Evolutionary conservation across 2,113 vertebrate genomes (phyloP).

Genomic region (Eupsittula cactorum): DNA sequence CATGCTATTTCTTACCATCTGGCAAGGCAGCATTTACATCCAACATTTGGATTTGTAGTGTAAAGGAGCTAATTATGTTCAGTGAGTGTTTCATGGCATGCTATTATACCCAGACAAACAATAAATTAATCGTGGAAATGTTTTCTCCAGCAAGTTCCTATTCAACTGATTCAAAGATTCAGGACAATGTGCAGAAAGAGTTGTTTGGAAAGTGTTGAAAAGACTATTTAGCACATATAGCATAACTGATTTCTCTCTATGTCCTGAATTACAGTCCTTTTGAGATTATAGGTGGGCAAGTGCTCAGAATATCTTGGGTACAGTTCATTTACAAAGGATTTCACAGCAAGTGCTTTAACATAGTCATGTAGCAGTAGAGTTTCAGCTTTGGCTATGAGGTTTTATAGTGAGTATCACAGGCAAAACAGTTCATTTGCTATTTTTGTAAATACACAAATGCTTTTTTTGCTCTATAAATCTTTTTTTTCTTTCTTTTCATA

Average conservation of each 20-base stretch:
- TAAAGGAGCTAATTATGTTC: conserved; percentile 68
- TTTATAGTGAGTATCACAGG: not conserved
- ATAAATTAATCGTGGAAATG: conserved; percentile 68
- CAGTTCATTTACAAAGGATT: conserved; percentile 9
- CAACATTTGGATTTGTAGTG: conserved; percentile 42
- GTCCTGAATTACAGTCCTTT: conserved; percentile 41
- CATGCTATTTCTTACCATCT: conserved; percentile 64
- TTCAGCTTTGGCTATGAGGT: not conserved
- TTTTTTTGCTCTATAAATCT: conserved; percentile 22
- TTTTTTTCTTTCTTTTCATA: conserved; percentile 32
- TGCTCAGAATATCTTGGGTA: conserved; percentile 1
- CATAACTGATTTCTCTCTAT: conserved; percentile 16
- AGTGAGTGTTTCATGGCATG: conserved; percentile 57
- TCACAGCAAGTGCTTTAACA: conserved; percentile 1
- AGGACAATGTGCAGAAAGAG: not conserved
- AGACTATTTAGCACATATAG: not conserved
- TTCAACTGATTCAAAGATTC: conserved; percentile 12
- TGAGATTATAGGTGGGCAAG: conserved; percentile 5
- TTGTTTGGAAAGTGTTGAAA: conserved; percentile 25
- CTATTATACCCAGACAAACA: conserved; percentile 70
- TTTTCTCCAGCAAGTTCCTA: conserved; percentile 49
- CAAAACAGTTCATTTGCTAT: conserved; percentile 1
- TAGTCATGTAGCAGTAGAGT: not conserved
- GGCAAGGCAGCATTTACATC: conserved; percentile 42
- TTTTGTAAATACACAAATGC: not conserved